Evolutionary conservation across 1,140 invertebrate genomes (phyloP).

Genomic region (Megalonaias nervosa): DNA sequence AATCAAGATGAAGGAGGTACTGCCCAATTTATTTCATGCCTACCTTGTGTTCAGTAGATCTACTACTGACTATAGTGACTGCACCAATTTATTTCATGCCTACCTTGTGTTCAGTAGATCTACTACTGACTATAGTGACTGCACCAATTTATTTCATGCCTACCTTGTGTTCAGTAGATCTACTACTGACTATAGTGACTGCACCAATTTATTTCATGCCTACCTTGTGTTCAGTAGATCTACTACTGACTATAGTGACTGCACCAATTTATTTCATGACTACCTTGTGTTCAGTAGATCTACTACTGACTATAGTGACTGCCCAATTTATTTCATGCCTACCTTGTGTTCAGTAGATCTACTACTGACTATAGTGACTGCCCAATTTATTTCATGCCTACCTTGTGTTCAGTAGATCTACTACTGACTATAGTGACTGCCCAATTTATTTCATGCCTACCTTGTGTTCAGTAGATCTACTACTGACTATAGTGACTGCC

Average conservation of each 20-base stretch:
- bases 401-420: not conserved
- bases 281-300: not conserved
- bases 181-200: not conserved
- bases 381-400: not conserved
- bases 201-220: not conserved
- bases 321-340: constrained; percentile 1
- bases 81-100: too few relatives aligned
- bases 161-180: not conserved
- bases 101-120: not conserved
- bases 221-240: not conserved
- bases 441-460: not conserved
- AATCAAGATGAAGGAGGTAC: constrained; percentile 60
- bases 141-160: not conserved
- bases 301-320: not conserved
- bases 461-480: not conserved
- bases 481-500: not conserved
- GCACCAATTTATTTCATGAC: not conserved
- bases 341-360: not conserved
- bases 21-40: constrained; percentile 7
- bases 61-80: not conserved
- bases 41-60: not conserved
- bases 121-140: not conserved
- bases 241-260: not conserved
- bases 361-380: not conserved
- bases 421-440: not conserved